Evolutionary conservation across 1,140 invertebrate genomes (phyloP), one percentile per base, ranked within the genome.

Genomic region (Gryllus bimaculatus): DNA sequence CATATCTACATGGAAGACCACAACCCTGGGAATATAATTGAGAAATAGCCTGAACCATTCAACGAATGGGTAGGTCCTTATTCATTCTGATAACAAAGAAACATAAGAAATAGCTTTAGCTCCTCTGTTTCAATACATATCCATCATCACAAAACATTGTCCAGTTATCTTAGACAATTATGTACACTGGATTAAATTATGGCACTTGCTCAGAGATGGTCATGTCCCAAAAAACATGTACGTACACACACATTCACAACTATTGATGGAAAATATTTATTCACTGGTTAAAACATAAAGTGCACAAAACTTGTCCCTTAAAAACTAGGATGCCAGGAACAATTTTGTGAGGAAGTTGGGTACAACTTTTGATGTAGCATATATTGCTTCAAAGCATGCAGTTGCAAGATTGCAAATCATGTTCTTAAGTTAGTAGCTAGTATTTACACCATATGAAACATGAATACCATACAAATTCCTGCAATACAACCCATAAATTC

Each of bases 1-100:
- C 54, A 66, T 66, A 66, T 66, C 54, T 66, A 66, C 54, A 66
- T 66, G 54, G 54, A 66, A 66, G 54, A 66, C 54, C 54, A 66
- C 54, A 66, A 66, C 54, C 18, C 18, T 10, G 18, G 18, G 54
- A 66, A 66, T 66, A 66, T 18, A 66, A 13, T 66, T 66, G 54
- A 66, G 18, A 66, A 66, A 66, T 66, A 66, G 54, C 10, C 18
- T 66, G 18, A 10, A 66, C 18, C 54, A 66, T 66, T 66, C 10
- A 66, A 66, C 0, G 18, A 66, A 18, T 39, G 26, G 26, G 26
- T 39, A 39, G 26, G 26, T 39, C 26, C 26, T 39, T 39, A 39
- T 39, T 39, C 26, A 39, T 39, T 39, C 26, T 39, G 18, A 66
- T 66, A 18, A 13, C 54, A 66, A 66, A 66, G 10, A 66, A 18